Percentiles rank a stretch among this genome's conserved stretches.
These are phyloP conservation scores for Halictus quadricinctus DNA, from an alignment of 2,888 invertebrate species.

Conservation along the genomic window DNA sequence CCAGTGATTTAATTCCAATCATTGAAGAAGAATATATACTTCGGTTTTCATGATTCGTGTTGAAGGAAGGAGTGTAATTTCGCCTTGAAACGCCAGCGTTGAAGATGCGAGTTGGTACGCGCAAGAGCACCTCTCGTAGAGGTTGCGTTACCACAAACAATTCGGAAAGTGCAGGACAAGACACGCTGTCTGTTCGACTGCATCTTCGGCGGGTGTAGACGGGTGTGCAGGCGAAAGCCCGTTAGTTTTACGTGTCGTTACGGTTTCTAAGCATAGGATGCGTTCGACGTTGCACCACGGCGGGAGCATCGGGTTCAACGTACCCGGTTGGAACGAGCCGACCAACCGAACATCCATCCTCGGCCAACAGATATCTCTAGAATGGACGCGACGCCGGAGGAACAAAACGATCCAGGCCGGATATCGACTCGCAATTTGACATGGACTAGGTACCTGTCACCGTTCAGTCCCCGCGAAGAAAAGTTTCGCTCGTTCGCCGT, in stretches of 20 bases:
- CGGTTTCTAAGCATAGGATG: conserved; percentile 79
- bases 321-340: conserved; percentile 65
- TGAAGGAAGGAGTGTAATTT: too few species aligned
- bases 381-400: conserved; percentile 55
- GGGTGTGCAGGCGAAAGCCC: conserved; percentile 67
- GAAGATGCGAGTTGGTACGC: background rate
- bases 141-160: background rate
- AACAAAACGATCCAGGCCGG: conserved; percentile 47
- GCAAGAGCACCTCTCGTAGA: background rate
- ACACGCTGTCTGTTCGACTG: conserved; percentile 22
- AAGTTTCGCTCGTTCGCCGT: conserved; percentile 70
- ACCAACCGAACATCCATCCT: conserved; percentile 70
- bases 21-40: too few species aligned
- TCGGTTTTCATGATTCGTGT: too few species aligned
- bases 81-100: background rate
- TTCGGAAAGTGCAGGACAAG: background rate
- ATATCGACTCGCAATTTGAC: conserved; percentile 76
- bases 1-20: too few species aligned
- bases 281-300: conserved; percentile 71
- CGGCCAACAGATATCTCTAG: conserved; percentile 67
- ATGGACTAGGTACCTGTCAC: conserved; percentile 68
- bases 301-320: conserved; percentile 73
- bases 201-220: conserved; percentile 69
- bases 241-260: conserved; percentile 80
- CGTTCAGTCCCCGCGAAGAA: conserved; percentile 66